Conservation (phyloP, 2,113 vertebrate species). For the Pygoscelis adeliae region DNA sequence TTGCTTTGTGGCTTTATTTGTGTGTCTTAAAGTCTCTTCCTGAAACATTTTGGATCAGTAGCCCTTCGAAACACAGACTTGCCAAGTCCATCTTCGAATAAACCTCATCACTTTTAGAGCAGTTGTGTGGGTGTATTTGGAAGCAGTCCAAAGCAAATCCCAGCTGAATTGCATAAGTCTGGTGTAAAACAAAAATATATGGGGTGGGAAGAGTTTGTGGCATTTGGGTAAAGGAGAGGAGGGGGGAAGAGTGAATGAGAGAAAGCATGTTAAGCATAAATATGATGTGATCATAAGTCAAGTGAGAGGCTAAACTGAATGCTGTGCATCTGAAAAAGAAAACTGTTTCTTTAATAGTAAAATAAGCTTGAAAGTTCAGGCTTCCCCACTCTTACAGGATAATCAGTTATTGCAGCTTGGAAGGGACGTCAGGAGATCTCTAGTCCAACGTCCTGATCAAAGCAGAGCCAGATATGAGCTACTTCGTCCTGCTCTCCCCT, state of each 20-base stretch:
- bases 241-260: background rate
- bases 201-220: background rate
- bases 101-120: slow-evolving; percentile 3
- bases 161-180: slow-evolving; percentile 8
- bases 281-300: background rate
- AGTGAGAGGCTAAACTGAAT: background rate
- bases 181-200: slow-evolving; percentile 29
- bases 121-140: slow-evolving; percentile 41
- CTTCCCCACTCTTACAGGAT: background rate
- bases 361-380: background rate
- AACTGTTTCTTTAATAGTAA: background rate
- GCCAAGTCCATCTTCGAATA: background rate
- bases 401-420: background rate
- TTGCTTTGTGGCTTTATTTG: background rate
- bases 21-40: background rate
- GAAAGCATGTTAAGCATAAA: background rate
- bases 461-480: background rate
- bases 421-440: background rate
- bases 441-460: background rate
- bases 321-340: background rate
- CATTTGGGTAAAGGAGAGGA: background rate
- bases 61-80: background rate
- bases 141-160: slow-evolving; percentile 46
- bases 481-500: background rate
- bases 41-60: background rate